Evolutionary conservation across 1,140 invertebrate species (phyloP), one percentile per base, ranked within the genome.

Genomic region (Rhagoletis pomonella): DNA sequence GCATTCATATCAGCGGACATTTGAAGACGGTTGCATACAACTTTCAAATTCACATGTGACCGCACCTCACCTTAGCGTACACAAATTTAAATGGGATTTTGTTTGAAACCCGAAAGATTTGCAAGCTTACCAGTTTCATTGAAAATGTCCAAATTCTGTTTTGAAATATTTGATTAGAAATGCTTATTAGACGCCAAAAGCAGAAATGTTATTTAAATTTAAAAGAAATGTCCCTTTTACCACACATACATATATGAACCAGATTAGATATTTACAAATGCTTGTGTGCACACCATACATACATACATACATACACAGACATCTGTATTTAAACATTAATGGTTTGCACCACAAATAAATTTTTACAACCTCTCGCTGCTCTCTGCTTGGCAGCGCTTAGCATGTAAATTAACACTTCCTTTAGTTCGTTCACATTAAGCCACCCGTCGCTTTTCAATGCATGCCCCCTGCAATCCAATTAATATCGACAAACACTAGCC

Each of bases 361-460:
- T 55, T 5, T 5, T 55, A 29, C 29, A 29, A 55, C 50, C n/a
- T n/a, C n/a, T n/a, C 10, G 50, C 10, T 55, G 5, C 50, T 55
- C 50, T 47, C 12, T 42, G 12, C 12, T 3, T 47, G 4, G 10
- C 65, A n/a, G 44, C 47, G 9, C 47, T 55, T n/a, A 1, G 29
- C 47, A 81, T 50, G 50, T 55, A 47, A 81, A 58, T 81, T 81
- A 50, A 81, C 73, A 81, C 73, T 58, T 81, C 47, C 73, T 10
- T 81, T 55, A 29, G 47, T 50, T 19, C 50, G n/a, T 77, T 50
- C 73, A 81, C 47, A 73, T 73, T 19, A 62, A 19, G 47, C 73
- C 42, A 81, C 73, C 73, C 73, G 17, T 81, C 19, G 73, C 44
- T 50, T 17, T 29, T n/a, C 47, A 29, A 12, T 29, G 29, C 29